Evolutionary conservation across 1,140 invertebrate species (phyloP), one percentile per base, ranked within the genome.

Genomic region (Lucilia cuprina): DNA sequence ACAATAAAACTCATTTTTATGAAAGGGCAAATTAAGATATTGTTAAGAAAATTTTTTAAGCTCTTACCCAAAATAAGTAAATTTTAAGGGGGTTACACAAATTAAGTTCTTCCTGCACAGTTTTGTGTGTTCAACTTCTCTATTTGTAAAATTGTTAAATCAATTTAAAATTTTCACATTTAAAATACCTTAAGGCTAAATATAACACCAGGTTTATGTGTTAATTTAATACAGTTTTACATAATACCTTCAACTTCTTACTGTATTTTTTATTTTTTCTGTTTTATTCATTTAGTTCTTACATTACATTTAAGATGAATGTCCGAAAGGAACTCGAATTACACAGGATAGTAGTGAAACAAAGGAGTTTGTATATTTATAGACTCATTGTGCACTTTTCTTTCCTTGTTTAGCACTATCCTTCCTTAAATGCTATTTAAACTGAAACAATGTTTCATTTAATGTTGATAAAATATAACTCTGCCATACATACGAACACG

Each of bases 171-270:
- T 70, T 21, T 70, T 21, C n/a, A 70, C 65, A 60, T 70, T 70
- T 21, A 70, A 70, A 21, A 70, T 21, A 70, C 19, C 65, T 70
- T 70, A 19, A 19, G 65, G 65, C 65, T 10, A n/a, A 70, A 70
- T 70, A 70, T 25, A 70, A 70, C 21, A 70, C 65, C 65, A 21
- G 25, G 65, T 70, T 70, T 70, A 70, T 21, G 65, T 70, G 65
- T 70, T 70, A 70, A 70, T 70, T 70, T 70, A 70, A 70, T 70
- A 21, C 65, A 70, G 19, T 70, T 25, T 70, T 70, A n/a, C n/a
- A n/a, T 70, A 70, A 10, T 70, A 21, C 19, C 4, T 70, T 70
- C n/a, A 19, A 70, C 50, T 17, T 55, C 4, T 55, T n/a, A 13
- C 17, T 14, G 13, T 12, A 12, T 12, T 55, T 55, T 12, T 30